These are phyloP conservation scores for Pristionchus maxplancki DNA, from an alignment of 2,888 invertebrate species.

Conservation along the genomic window DNA sequence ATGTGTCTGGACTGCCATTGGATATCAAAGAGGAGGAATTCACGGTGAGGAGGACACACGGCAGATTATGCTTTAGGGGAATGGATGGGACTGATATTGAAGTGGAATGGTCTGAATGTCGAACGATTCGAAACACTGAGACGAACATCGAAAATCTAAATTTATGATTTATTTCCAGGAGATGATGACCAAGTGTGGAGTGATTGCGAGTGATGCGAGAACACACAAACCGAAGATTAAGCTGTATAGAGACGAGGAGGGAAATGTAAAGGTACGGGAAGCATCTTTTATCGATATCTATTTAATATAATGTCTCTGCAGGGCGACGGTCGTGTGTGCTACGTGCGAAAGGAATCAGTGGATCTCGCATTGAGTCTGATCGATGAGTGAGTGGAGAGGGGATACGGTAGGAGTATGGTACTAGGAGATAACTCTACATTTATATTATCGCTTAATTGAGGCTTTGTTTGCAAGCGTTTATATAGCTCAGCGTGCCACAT, in stretches of 20 bases:
- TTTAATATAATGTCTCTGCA: neutral
- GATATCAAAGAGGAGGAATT: slow-evolving; percentile 88
- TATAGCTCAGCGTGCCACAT: too few species aligned
- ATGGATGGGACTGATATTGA: neutral
- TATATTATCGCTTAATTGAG: too few species aligned
- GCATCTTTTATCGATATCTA: neutral
- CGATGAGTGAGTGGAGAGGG: slow-evolving; percentile 86
- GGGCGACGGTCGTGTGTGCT: slow-evolving; percentile 47
- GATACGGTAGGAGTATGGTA: slow-evolving; percentile 86
- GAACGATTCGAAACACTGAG: neutral
- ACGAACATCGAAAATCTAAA: too few species aligned
- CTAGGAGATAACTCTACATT: slow-evolving; percentile 94
- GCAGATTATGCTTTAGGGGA: neutral
- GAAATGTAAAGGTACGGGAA: slow-evolving; percentile 91
- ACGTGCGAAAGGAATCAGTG: slow-evolving; percentile 87
- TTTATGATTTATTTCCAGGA: slow-evolving; percentile 84
- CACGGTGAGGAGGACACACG: slow-evolving; percentile 56
- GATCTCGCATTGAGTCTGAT: slow-evolving; percentile 91
- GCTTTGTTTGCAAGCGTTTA: too few species aligned
- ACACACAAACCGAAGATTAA: slow-evolving; percentile 89
- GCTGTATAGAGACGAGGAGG: slow-evolving; percentile 90
- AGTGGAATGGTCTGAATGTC: neutral
- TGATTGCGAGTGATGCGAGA: slow-evolving; percentile 90
- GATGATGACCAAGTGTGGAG: slow-evolving; percentile 95
- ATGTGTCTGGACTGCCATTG: slow-evolving; percentile 92